phyloP scores from a whole-genome alignment of 35 echinoderm and acorn worm species.

The Diadema setosum region DNA sequence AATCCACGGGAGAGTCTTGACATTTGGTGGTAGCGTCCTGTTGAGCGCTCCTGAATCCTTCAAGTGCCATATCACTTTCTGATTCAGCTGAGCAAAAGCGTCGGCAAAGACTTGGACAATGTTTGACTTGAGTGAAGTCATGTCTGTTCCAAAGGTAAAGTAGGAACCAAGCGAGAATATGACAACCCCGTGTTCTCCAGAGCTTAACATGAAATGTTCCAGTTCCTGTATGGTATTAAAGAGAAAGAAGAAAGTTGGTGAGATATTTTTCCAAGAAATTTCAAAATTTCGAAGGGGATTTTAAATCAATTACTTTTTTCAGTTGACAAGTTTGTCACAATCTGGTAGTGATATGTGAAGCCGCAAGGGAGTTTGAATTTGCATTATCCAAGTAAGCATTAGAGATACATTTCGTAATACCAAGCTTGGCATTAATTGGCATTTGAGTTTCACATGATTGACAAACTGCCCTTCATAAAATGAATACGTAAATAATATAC shows the following conservation, averaged over 20 bases:
- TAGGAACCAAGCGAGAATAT: conserved; percentile 60
- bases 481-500: not conserved
- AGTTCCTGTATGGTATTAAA: conserved; percentile 24
- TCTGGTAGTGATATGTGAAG: too few relatives aligned
- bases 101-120: not conserved
- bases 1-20: conserved; percentile 31
- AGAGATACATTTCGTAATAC: too few relatives aligned
- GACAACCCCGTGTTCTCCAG: conserved; percentile 57
- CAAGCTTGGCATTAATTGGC: too few relatives aligned
- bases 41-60: not conserved
- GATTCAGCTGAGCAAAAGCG: conserved; percentile 12
- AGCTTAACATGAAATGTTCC: conserved; percentile 53
- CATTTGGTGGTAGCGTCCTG: not conserved
- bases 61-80: conserved; percentile 50
- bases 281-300: too few relatives aligned
- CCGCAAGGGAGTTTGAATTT: too few relatives aligned
- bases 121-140: not conserved
- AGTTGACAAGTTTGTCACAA: too few relatives aligned
- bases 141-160: not conserved
- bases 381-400: too few relatives aligned
- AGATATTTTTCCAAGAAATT: too few relatives aligned
- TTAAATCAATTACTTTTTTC: too few relatives aligned
- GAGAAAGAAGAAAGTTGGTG: too few relatives aligned
- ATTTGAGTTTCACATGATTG: too few relatives aligned
- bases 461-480: too few relatives aligned